Conservation (phyloP, 1,140 invertebrate species). For the Tribolium madens region DNA sequence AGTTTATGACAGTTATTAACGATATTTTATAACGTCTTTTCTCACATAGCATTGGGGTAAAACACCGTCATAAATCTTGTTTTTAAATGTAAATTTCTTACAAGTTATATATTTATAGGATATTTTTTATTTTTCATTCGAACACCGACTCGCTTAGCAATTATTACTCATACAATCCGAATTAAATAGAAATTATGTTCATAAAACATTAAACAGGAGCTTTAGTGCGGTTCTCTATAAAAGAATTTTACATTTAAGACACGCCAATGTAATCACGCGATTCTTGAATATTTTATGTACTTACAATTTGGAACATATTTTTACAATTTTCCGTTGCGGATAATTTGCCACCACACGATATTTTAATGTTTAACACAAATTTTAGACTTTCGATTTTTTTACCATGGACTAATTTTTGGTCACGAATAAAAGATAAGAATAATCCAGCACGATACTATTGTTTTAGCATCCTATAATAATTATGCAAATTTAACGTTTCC, state of each 20-base stretch:
- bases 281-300: conserved; percentile 25
- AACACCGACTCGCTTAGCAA: not conserved
- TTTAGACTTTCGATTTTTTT: not conserved
- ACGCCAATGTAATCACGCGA: conserved; percentile 21
- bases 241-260: conserved; percentile 33
- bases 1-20: conserved; percentile 46
- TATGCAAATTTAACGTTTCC: conserved; percentile 53
- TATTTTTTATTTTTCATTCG: not conserved
- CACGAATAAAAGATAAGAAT: conserved; percentile 1
- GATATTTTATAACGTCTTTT: conserved; percentile 43
- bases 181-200: conserved; percentile 14
- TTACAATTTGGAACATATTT: conserved; percentile 15
- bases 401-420: not conserved
- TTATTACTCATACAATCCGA: not conserved
- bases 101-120: conserved; percentile 16
- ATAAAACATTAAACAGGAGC: conserved; percentile 7
- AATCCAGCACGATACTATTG: conserved; percentile 42
- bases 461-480: conserved; percentile 55
- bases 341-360: conserved; percentile 9
- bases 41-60: conserved; percentile 26
- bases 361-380: conserved; percentile 27
- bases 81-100: conserved; percentile 34
- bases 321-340: conserved; percentile 35
- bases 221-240: conserved; percentile 20
- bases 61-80: conserved; percentile 36